These are phyloP conservation scores for Cephus nigrinus DNA, from an alignment of 2,888 invertebrate genomes.

Conservation along the genomic window DNA sequence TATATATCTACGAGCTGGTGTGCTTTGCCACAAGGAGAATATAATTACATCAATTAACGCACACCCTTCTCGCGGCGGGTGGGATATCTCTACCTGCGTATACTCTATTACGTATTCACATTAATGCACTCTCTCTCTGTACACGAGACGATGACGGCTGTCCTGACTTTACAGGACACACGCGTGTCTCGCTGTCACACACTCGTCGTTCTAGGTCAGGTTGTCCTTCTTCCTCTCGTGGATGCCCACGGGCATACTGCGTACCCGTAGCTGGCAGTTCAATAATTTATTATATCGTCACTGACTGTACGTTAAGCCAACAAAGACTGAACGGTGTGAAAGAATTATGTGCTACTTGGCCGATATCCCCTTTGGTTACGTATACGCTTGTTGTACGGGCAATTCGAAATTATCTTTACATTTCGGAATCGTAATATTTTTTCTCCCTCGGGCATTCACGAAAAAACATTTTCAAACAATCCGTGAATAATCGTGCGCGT, in stretches of 20 bases:
- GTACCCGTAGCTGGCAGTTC: background rate
- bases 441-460: too few relatives aligned
- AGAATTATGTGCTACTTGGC: background rate
- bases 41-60: slow-evolving; percentile 55
- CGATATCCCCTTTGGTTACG: background rate
- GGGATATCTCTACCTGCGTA: background rate
- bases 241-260: background rate
- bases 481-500: background rate
- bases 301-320: background rate
- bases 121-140: background rate
- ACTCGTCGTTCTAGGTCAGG: too few relatives aligned
- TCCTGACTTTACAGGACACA: background rate
- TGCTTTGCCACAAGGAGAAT: slow-evolving; percentile 40
- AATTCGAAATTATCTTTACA: background rate
- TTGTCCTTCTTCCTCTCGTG: background rate
- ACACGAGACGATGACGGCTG: background rate
- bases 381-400: background rate
- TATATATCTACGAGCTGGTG: slow-evolving; percentile 9
- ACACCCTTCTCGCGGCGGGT: background rate
- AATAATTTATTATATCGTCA: background rate
- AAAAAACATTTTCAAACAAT: background rate
- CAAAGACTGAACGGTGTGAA: background rate
- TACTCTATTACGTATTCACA: background rate
- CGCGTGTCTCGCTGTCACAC: background rate
- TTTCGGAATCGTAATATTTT: background rate